These are phyloP conservation scores for Hydra vulgaris DNA, from an alignment of 30 jellyfish, hydroid and myxozoan genomes.

Conservation along the genomic window DNA sequence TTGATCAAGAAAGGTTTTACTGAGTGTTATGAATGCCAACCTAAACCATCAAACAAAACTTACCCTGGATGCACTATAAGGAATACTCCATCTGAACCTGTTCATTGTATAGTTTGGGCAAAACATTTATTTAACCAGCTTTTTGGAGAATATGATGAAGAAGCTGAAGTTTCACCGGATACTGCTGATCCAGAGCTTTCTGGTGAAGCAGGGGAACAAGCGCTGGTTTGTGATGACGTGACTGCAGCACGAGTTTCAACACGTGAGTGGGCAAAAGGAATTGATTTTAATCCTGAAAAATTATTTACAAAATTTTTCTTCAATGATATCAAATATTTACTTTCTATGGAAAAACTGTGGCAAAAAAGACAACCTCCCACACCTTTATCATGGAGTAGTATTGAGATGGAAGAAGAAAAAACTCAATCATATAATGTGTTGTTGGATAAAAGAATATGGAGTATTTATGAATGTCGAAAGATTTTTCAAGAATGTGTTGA, in stretches of 20 bases:
- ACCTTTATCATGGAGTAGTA: conserved; percentile 47
- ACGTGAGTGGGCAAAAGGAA: conserved; percentile 88
- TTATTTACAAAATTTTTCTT: conserved; percentile 68
- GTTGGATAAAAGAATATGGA: conserved; percentile 56
- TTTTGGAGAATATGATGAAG: conserved; percentile 95
- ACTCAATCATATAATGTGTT: background rate
- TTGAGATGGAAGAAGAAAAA: background rate
- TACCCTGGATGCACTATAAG: conserved; percentile 99
- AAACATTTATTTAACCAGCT: conserved; percentile 75
- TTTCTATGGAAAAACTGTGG: conserved; percentile 94
- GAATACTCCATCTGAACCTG: conserved; percentile 98
- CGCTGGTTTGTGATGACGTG: conserved; percentile 12
- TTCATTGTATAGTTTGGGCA: conserved; percentile 99
- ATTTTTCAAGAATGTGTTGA: conserved; percentile 26
- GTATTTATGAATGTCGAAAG: conserved; percentile 52
- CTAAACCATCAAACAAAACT: conserved; percentile 82
- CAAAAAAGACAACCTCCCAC: conserved; percentile 69
- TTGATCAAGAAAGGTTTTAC: conserved; percentile 81
- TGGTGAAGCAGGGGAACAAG: conserved; percentile 39
- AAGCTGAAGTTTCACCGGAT: conserved; percentile 93
- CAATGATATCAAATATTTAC: conserved; percentile 57
- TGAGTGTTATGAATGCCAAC: conserved; percentile 97
- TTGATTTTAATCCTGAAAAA: conserved; percentile 54
- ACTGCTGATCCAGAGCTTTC: conserved; percentile 91
- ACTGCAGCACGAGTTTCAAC: conserved; percentile 69